Percentiles rank a stretch among this genome's conserved stretches.
phyloP scores from a whole-genome alignment of 2,797 vertebrate genomes.

The Macropodus opercularis region DNA sequence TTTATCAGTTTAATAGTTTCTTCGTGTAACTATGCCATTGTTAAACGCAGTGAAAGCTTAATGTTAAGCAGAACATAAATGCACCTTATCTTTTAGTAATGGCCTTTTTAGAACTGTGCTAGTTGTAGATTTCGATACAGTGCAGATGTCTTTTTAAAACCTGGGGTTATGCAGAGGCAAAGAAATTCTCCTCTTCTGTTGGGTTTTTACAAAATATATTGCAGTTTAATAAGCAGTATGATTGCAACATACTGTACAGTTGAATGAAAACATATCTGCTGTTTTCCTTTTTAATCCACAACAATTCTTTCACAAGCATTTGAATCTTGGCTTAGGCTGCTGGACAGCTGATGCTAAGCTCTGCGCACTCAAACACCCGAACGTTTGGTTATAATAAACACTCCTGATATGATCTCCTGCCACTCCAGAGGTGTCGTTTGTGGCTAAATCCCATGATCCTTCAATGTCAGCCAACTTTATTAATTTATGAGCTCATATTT shows the following conservation, averaged over 20 bases:
- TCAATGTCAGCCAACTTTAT: constrained; percentile 41
- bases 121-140: too few relatives aligned
- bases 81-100: too few relatives aligned
- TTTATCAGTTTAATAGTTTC: too few relatives aligned
- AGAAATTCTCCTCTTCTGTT: too few relatives aligned
- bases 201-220: neutral
- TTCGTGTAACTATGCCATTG: too few relatives aligned
- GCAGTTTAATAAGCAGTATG: neutral
- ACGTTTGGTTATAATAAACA: neutral
- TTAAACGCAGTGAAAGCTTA: too few relatives aligned
- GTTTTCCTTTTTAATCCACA: neutral
- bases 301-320: neutral
- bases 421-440: constrained; percentile 4
- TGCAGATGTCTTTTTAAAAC: too few relatives aligned
- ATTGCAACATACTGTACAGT: neutral
- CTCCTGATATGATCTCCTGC: constrained; percentile 11
- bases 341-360: neutral
- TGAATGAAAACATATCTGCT: too few relatives aligned
- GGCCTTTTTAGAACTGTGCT: too few relatives aligned
- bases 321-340: neutral
- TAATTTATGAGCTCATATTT: constrained; percentile 50
- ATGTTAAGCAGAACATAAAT: too few relatives aligned
- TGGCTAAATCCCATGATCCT: constrained; percentile 23
- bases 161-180: too few relatives aligned
- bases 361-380: neutral